phyloP scores from a whole-genome alignment of 2,888 invertebrate genomes.

The Plutella xylostella region DNA sequence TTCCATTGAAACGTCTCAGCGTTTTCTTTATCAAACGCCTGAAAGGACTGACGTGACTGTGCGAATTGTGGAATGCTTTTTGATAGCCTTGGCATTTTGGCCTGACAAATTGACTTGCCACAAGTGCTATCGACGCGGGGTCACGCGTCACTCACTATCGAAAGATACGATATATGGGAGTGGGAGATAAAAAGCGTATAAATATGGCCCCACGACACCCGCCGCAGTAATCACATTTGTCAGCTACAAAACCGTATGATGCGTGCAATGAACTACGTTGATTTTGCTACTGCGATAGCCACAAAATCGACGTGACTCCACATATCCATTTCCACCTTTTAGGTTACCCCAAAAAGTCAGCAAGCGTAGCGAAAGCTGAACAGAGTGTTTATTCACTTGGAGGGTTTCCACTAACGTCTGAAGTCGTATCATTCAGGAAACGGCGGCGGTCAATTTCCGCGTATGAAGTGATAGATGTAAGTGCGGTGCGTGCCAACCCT shows the following conservation, averaged over 20 bases:
- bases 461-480: conserved; percentile 17
- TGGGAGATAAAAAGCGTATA: not conserved
- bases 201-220: not conserved
- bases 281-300: too few relatives aligned
- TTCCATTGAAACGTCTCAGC: too few relatives aligned
- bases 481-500: not conserved
- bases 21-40: too few relatives aligned
- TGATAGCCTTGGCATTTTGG: not conserved
- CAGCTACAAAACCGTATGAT: too few relatives aligned
- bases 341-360: too few relatives aligned
- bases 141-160: not conserved
- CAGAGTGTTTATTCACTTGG: not conserved
- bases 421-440: conserved; percentile 31
- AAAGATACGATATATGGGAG: not conserved
- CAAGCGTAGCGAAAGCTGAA: too few relatives aligned
- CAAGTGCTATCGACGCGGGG: conserved; percentile 1
- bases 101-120: conserved; percentile 1
- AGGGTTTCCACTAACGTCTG: conserved; percentile 15
- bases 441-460: conserved; percentile 26
- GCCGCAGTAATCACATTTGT: not conserved
- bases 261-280: too few relatives aligned
- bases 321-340: too few relatives aligned
- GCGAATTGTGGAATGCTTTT: not conserved
- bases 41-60: not conserved
- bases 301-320: too few relatives aligned